phyloP scores from a whole-genome alignment of 2,797 vertebrate genomes.

The Thripadectes ignobilis region DNA sequence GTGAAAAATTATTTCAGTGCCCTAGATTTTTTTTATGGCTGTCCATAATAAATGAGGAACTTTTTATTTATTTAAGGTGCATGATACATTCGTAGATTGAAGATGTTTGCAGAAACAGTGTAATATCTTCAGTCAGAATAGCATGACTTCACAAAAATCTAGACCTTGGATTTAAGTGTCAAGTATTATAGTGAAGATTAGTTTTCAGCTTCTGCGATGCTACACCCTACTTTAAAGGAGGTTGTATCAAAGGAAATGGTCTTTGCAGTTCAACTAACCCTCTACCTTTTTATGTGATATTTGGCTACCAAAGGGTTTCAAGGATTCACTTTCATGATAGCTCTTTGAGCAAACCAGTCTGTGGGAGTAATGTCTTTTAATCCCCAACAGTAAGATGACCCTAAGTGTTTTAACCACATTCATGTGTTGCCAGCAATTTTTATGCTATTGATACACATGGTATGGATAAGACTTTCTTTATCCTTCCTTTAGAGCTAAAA shows the following conservation, averaged over 20 bases:
- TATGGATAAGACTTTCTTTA: conserved; percentile 34
- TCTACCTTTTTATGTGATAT: neutral
- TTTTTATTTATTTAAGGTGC: conserved; percentile 35
- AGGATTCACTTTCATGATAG: neutral
- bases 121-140: neutral
- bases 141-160: neutral
- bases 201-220: neutral
- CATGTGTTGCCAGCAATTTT: conserved; percentile 28
- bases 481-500: conserved; percentile 26
- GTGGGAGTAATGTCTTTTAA: neutral
- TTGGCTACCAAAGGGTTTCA: neutral
- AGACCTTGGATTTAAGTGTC: neutral
- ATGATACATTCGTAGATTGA: neutral
- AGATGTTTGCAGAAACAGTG: neutral
- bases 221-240: neutral
- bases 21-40: neutral
- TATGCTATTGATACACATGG: conserved; percentile 51
- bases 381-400: neutral
- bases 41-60: conserved; percentile 26
- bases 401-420: conserved; percentile 36
- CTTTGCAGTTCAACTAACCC: neutral
- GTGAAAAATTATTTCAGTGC: neutral
- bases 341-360: neutral
- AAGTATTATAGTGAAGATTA: neutral
- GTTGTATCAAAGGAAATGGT: neutral